Evolutionary conservation across 2,113 vertebrate genomes (phyloP).

Genomic region (Suncus etruscus): DNA sequence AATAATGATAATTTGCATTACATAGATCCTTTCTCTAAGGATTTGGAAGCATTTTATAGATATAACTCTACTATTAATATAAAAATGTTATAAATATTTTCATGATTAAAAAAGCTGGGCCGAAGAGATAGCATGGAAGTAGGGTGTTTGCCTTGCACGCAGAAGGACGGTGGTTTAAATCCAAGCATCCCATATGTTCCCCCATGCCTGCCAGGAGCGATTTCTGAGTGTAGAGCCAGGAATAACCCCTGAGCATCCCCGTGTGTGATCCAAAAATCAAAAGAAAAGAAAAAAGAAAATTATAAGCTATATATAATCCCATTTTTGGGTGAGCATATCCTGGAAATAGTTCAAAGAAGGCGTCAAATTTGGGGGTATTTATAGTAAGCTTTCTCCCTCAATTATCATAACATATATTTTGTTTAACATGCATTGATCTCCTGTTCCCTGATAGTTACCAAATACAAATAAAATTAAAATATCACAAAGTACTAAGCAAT

Average conservation of each 20-base stretch:
- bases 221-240: no score
- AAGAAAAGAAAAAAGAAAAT: not conserved
- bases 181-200: no score
- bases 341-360: not conserved
- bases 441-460: not conserved
- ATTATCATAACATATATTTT: not conserved
- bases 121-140: no score
- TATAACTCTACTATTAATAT: not conserved
- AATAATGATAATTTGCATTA: slow-evolving; percentile 50
- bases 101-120: no score
- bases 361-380: not conserved
- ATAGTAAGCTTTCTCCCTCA: not conserved
- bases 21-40: slow-evolving; percentile 33
- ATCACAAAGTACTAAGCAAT: slow-evolving; percentile 28
- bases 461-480: slow-evolving; percentile 13
- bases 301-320: not conserved
- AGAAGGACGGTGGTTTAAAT: no score
- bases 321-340: slow-evolving; percentile 25
- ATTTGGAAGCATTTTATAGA: slow-evolving; percentile 17
- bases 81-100: slow-evolving; percentile 40
- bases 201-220: no score
- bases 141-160: no score
- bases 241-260: no score
- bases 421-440: not conserved
- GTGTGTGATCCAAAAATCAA: no score